Base-by-base conservation (phyloP, 2,113 vertebrate species). In the Cichladusa arquata region DNA sequence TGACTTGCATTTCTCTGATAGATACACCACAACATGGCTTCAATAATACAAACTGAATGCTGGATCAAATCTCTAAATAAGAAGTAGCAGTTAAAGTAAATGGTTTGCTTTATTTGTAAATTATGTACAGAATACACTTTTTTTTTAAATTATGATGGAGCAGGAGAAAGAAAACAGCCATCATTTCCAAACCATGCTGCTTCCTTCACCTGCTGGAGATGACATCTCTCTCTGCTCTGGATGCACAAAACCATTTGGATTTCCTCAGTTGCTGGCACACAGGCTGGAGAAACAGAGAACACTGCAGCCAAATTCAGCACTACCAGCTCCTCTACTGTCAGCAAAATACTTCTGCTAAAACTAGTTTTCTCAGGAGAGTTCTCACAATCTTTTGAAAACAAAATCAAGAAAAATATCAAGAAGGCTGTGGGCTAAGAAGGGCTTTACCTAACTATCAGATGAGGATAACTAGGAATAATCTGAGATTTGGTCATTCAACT, bases 21-120 rank as follows among this genome's bases (percentile, higher is more conserved):
- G 96, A 97, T 93, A 98, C 93, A 97, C 81, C 94, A 95, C 97
- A 96, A 97, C 93, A 97, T 97, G 97, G 97, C 96, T 97, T 97
- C 94, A 90, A 96, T 94, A 97, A 96, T 96, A 98, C 95, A 98
- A 98, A 98, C 95, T 93, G 95, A 97, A 97, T 89, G 97, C 92
- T 97, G 97, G 97, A 97, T 97, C 98, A 97, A 97, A 97, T 95
- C 83, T 97, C 98, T 98, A 98, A 97, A 98, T 97, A 97, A 98
- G 97, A 98, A 98, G 97, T 98, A 98, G 97, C 97, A 96, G 97
- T 98, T 98, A 98, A 98, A 98, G 98, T 98, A 98, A 98, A 97
- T 96, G 97, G 97, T 97, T 98, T 91, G 91, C 95, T 97, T 97
- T 98, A 98, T 98, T 98, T 95, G 97, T 97, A 98, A 98, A 97